Base-by-base conservation (phyloP, 2,113 vertebrate species). In the Upupa epops region DNA sequence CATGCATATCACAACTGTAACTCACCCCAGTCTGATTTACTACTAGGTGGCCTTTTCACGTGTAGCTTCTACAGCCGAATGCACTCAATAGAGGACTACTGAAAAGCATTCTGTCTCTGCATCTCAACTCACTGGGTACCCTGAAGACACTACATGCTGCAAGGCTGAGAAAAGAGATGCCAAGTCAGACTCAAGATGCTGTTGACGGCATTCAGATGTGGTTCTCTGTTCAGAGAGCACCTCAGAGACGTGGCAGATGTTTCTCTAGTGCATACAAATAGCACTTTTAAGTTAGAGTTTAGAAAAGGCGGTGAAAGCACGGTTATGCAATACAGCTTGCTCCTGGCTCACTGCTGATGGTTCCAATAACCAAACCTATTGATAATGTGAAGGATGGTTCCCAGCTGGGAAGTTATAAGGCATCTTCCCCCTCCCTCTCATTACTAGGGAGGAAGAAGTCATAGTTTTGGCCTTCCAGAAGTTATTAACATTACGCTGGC, bases 191-290 rank as follows among this genome's bases (percentile, higher is more conserved):
- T 31, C 17, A 6, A 86, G 83, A 45, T n/a, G 56, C 65, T 77
- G 81, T 16, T 81, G 86, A 86, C 86, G 17, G 24, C 80, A 75
- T 60, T 71, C 77, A 88, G 70, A 66, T 37, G 28, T 3, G 16
- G 52, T 65, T 46, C 74, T 58, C 32, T 63, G 22, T n/a, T 79
- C 36, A 36, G 54, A 8, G 42, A 79, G 46, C 34, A 16, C 71
- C 54, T 82, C 78, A 37, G 55, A 64, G 63, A 36, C 0, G 0
- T 25, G 42, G 11, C 51, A 73, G 90, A 80, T 0, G 0, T 76
- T 86, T 49, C 45, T 28, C 49, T 45, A 56, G n/a, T 29, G 34
- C 61, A 76, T 72, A 10, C 59, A 89, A 42, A 51, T 22, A 72
- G 15, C 12, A 18, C 22, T 74, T 86, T 60, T 13, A 60, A 72